These are phyloP conservation scores for Theocolax elegans DNA, from an alignment of 1,140 invertebrate genomes.

Conservation along the genomic window DNA sequence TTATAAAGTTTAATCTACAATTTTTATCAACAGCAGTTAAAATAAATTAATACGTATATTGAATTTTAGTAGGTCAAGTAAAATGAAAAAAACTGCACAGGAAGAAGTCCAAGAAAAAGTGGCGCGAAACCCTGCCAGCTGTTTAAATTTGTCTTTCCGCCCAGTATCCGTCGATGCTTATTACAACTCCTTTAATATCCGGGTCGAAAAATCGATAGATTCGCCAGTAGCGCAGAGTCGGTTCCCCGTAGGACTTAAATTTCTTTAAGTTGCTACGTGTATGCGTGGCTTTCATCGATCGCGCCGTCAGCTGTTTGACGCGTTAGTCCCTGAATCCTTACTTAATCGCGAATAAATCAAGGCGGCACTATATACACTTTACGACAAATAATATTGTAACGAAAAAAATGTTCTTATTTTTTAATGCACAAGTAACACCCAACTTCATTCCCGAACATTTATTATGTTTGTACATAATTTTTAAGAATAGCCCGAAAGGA, in stretches of 20 bases:
- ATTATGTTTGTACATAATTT: too few relatives aligned
- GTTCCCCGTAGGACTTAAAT: slow-evolving; percentile 25
- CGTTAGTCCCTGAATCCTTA: slow-evolving; percentile 36
- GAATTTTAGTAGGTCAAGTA: too few relatives aligned
- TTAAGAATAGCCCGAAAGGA: neutral
- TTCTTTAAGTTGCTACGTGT: slow-evolving; percentile 38
- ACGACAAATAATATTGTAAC: too few relatives aligned
- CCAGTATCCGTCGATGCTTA: slow-evolving; percentile 29
- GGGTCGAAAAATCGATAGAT: slow-evolving; percentile 32
- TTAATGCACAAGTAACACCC: too few relatives aligned
- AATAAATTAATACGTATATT: too few relatives aligned
- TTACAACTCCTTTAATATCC: slow-evolving; percentile 42
- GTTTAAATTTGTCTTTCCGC: slow-evolving; percentile 30
- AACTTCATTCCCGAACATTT: too few relatives aligned
- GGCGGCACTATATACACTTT: too few relatives aligned
- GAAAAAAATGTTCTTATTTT: too few relatives aligned
- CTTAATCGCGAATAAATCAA: slow-evolving; percentile 29
- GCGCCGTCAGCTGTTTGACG: slow-evolving; percentile 30
- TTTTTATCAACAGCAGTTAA: too few relatives aligned
- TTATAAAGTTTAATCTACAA: too few relatives aligned
- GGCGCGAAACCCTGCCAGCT: neutral
- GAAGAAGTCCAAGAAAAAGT: too few relatives aligned
- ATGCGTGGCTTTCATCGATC: slow-evolving; percentile 24
- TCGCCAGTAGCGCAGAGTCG: neutral
- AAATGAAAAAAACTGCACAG: too few relatives aligned